These are phyloP conservation scores for Helleia helle DNA, from an alignment of 2,888 invertebrate species.

Conservation along the genomic window DNA sequence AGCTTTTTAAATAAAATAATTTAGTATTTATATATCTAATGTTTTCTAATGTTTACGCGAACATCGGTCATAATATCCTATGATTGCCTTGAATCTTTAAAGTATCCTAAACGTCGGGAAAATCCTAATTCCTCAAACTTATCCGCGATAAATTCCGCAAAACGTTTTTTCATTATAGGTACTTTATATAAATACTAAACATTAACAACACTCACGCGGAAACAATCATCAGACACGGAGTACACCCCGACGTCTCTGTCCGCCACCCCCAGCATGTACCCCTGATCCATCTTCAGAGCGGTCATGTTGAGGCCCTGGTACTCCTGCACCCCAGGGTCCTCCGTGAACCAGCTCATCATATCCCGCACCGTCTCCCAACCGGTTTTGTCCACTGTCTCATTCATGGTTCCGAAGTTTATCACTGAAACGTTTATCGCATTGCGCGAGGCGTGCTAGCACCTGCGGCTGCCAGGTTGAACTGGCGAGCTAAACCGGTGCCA, in stretches of 20 bases:
- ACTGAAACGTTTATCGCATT: not conserved
- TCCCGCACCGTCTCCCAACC: slow-evolving; percentile 59
- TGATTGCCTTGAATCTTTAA: too few relatives aligned
- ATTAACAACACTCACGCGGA: slow-evolving; percentile 68
- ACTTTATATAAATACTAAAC: too few relatives aligned
- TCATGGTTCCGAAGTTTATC: too few relatives aligned
- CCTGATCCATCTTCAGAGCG: slow-evolving; percentile 77
- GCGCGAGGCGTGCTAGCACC: slow-evolving; percentile 18
- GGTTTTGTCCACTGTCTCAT: slow-evolving; percentile 43
- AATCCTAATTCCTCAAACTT: too few relatives aligned
- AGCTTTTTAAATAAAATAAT: too few relatives aligned
- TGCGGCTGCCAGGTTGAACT: slow-evolving; percentile 21
- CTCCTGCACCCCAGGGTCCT: slow-evolving; percentile 64
- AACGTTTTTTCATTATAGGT: too few relatives aligned
- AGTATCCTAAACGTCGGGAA: too few relatives aligned
- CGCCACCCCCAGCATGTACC: slow-evolving; percentile 68
- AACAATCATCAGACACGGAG: slow-evolving; percentile 80
- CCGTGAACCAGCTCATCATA: slow-evolving; percentile 70
- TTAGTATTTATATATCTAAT: too few relatives aligned
- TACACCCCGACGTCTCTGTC: slow-evolving; percentile 72
- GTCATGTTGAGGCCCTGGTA: slow-evolving; percentile 73
- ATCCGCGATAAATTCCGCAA: too few relatives aligned
- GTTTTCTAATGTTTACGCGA: too few relatives aligned
- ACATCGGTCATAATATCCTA: too few relatives aligned
- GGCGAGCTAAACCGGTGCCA: slow-evolving; percentile 9